Conservation (phyloP, 2,888 invertebrate genomes). For the Esperia sulphurella region DNA sequence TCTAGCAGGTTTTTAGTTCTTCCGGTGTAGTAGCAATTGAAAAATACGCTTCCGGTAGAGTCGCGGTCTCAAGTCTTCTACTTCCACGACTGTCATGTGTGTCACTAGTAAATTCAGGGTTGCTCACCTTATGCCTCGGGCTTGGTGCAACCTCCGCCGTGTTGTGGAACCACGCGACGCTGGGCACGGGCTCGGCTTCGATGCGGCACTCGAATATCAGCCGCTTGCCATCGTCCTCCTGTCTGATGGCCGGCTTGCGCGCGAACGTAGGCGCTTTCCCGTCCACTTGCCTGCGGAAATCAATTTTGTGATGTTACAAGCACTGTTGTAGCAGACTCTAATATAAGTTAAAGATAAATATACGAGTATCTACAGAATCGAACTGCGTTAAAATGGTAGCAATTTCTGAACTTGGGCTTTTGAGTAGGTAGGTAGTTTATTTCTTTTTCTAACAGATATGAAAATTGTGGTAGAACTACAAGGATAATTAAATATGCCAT, state of each 20-base stretch:
- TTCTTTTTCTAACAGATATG: too few species aligned
- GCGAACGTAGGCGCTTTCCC: constrained; percentile 98
- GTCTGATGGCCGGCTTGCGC: constrained; percentile 97
- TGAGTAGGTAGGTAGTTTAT: too few species aligned
- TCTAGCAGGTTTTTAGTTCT: too few species aligned
- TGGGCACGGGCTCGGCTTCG: constrained; percentile 94
- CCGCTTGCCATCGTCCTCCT: constrained; percentile 97
- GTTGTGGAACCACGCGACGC: constrained; percentile 94
- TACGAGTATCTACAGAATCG: not conserved
- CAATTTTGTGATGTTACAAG: not conserved
- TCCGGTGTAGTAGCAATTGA: too few species aligned
- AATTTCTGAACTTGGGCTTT: too few species aligned
- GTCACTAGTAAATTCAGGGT: not conserved
- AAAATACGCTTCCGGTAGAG: too few species aligned
- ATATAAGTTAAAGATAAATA: constrained; percentile 2
- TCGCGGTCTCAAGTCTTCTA: too few species aligned
- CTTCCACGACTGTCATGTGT: too few species aligned
- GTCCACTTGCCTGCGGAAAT: constrained; percentile 92
- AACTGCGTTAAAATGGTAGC: too few species aligned
- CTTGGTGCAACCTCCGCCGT: constrained; percentile 89
- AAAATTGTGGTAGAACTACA: too few species aligned
- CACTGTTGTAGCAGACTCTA: not conserved
- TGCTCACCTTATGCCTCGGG: constrained; percentile 89
- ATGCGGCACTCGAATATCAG: constrained; percentile 96
- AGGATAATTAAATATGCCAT: too few species aligned